Base-by-base conservation (phyloP, 2,888 invertebrate genomes). In the Diaprepes abbreviatus region DNA sequence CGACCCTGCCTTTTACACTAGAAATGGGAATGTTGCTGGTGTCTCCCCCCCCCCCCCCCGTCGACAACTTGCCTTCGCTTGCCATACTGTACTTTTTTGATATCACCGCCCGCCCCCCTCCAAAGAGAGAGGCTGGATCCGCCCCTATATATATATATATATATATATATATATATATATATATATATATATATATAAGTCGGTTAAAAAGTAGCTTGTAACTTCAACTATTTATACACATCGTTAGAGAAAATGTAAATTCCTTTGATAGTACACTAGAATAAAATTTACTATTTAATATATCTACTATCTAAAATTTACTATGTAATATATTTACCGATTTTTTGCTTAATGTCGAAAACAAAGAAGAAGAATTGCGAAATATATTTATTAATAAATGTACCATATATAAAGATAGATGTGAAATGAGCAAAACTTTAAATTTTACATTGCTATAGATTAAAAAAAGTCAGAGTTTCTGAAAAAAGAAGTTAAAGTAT, bases 401-500 rank as follows among this genome's bases (percentile, higher is more conserved):
- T 40, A 9, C 40, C 40, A 9, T 5, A 40, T 3, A 40, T 40
- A 12, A 40, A 40, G 16, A 40, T 16, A 40, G 40, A 40, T 40
- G 3, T 12, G 40, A 40, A 5, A 3, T 3, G 7, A 40, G 7
- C 7, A 40, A 40, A 40, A 40, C 7, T 40, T 5, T 5, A 5
- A 40, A 40, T 40, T 40, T 40, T 40, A 40, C 40, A 40, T 12
- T 40, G 40, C 7, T 40, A 40, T 9, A 40, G 40, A 40, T 3
- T 9, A 40, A 40, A 9, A 40, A 40, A 40, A 40, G 7, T 3
- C 3, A 55, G 31, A 31, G 55, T 7, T 55, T 55, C 55, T 55
- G 55, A 33, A 55, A 55, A 55, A 55, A 2, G 24, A 55, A n/a
- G 10, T 55, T 28, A 33, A 55, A 55, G 55, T 55, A 12, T 33